Evolutionary conservation across 1,140 invertebrate genomes (phyloP).

Genomic region (Acyrthosiphon pisum): DNA sequence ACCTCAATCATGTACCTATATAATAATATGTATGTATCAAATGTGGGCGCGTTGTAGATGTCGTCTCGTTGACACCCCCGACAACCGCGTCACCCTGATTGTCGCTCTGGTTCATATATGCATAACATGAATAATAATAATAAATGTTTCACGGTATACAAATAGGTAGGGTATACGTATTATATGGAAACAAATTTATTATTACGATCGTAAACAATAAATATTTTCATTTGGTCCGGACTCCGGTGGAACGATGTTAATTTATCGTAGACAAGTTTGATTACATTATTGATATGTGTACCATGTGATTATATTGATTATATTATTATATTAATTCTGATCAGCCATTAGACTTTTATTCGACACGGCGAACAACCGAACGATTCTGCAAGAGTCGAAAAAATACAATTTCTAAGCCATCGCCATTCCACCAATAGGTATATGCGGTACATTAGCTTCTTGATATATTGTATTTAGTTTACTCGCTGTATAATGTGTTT

Average conservation of each 20-base stretch:
- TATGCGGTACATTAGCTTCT: background rate
- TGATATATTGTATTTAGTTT: background rate
- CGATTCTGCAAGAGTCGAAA: background rate
- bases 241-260: too few species aligned
- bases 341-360: background rate
- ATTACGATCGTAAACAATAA: background rate
- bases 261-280: too few species aligned
- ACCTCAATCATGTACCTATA: background rate
- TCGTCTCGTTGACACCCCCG: background rate
- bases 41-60: background rate
- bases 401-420: background rate
- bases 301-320: too few species aligned
- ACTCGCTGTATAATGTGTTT: background rate
- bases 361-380: background rate
- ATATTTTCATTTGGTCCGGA: background rate
- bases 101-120: background rate
- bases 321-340: background rate
- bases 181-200: background rate
- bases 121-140: background rate
- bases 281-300: too few species aligned
- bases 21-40: background rate
- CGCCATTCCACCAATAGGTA: background rate
- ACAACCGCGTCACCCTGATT: background rate
- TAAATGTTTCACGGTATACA: background rate
- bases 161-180: background rate